Conservation (phyloP, 2,113 vertebrate genomes). For the Motacilla tschutschensis region DNA sequence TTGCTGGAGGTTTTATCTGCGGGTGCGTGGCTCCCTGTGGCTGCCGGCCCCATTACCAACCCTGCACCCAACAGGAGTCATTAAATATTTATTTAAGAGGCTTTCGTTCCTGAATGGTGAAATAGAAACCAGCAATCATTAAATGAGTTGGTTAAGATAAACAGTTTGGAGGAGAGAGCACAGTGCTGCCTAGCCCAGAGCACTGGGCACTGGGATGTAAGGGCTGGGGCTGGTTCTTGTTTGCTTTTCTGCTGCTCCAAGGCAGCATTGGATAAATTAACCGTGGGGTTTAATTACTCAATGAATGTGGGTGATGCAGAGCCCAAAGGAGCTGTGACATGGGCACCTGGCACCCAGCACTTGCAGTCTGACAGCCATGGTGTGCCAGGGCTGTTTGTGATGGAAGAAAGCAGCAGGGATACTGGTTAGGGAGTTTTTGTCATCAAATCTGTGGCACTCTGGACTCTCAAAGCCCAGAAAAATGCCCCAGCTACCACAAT, state of each 20-base stretch:
- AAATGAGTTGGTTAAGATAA: conserved; percentile 1
- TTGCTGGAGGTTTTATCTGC: not conserved
- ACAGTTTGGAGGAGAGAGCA: not conserved
- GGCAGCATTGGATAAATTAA: not conserved
- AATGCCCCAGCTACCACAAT: not conserved
- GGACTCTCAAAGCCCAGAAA: not conserved
- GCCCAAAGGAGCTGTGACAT: not conserved
- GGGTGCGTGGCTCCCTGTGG: accelerated
- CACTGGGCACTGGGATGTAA: accelerated
- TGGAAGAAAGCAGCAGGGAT: not conserved
- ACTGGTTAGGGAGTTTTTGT: not conserved
- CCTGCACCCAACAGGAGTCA: not conserved
- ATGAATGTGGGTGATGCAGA: not conserved
- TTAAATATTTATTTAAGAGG: conserved; percentile 30
- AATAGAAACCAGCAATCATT: not conserved
- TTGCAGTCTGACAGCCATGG: accelerated
- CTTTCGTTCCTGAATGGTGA: not conserved
- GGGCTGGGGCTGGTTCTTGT: not conserved
- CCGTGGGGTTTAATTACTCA: accelerated
- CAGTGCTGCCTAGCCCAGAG: accelerated
- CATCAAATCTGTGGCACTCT: not conserved
- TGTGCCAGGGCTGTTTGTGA: not conserved
- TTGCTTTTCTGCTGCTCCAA: not conserved
- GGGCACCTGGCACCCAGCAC: not conserved
- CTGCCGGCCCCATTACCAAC: not conserved